A percentile compares a stretch with the other conserved stretches of the same genome.
Evolutionary conservation across 1,140 invertebrate genomes (phyloP).

Genomic region (Medauroidea extradentata): DNA sequence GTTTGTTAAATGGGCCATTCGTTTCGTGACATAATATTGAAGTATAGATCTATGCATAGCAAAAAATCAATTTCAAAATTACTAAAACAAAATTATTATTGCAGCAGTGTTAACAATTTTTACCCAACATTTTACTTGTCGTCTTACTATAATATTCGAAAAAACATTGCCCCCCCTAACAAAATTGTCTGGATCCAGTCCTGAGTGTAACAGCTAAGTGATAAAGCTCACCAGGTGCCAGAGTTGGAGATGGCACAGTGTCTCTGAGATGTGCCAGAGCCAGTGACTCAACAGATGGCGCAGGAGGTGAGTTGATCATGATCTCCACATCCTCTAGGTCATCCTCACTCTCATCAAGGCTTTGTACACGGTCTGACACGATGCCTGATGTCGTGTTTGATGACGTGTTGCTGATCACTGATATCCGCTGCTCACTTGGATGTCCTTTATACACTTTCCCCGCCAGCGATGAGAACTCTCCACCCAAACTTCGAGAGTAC

Average conservation of each 20-base stretch:
- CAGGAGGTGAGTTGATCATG: slow-evolving; percentile 68
- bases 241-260: slow-evolving; percentile 35
- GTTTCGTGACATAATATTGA: too few relatives aligned
- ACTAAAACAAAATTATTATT: too few relatives aligned
- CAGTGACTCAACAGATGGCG: slow-evolving; percentile 66
- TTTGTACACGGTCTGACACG: slow-evolving; percentile 89
- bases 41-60: too few relatives aligned
- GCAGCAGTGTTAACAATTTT: too few relatives aligned
- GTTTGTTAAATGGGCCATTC: too few relatives aligned
- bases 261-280: slow-evolving; percentile 64
- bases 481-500: slow-evolving; percentile 45
- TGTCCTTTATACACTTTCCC: slow-evolving; percentile 9
- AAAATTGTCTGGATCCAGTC: too few relatives aligned
- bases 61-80: too few relatives aligned
- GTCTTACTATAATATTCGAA: too few relatives aligned
- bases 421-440: slow-evolving; percentile 62
- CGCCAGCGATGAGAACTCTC: slow-evolving; percentile 8
- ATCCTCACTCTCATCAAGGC: slow-evolving; percentile 76
- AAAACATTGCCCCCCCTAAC: too few relatives aligned
- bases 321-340: slow-evolving; percentile 61
- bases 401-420: slow-evolving; percentile 85
- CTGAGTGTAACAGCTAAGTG: too few relatives aligned
- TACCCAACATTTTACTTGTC: too few relatives aligned
- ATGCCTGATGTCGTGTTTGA: slow-evolving; percentile 94
- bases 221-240: too few relatives aligned